phyloP scores from a whole-genome alignment of 2,888 invertebrate genomes.

The Sepiola atlantica region DNA sequence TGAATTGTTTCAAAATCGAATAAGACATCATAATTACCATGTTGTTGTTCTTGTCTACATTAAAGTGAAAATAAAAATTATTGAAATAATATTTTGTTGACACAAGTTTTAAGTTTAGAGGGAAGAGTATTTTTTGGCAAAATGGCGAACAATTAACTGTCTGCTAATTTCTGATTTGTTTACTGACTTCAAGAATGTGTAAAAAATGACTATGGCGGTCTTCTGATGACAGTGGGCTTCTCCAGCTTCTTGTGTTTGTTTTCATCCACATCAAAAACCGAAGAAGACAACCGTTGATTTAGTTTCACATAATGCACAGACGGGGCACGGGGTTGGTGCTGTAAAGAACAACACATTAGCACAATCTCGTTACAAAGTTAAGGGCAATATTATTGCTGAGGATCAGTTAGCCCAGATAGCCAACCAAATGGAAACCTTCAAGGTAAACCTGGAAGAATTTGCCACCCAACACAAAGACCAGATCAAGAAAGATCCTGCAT shows the following conservation, averaged over 20 bases:
- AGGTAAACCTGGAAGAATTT: conserved; percentile 93
- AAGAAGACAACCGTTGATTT: neutral
- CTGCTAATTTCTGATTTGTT: too few relatives aligned
- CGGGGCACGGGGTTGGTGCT: conserved; percentile 75
- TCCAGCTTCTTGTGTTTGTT: conserved; percentile 23
- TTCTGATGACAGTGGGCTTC: neutral
- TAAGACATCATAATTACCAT: too few relatives aligned
- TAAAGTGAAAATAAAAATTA: too few relatives aligned
- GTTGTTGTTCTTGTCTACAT: too few relatives aligned
- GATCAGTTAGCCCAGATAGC: conserved; percentile 90
- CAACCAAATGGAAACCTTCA: conserved; percentile 93
- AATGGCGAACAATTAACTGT: too few relatives aligned
- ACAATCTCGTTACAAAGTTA: too few relatives aligned
- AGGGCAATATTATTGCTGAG: conserved; percentile 92
- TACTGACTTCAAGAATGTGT: too few relatives aligned
- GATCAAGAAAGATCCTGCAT: conserved; percentile 94
- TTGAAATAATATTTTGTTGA: too few relatives aligned
- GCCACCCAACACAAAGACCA: conserved; percentile 95
- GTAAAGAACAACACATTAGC: conserved; percentile 75
- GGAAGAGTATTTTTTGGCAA: too few relatives aligned
- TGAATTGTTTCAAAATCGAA: too few relatives aligned
- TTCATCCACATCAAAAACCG: conserved; percentile 14
- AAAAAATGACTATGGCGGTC: neutral
- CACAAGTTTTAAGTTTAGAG: too few relatives aligned
- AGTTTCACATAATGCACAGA: conserved; percentile 59